Percentiles rank a stretch among this genome's conserved stretches.
Evolutionary conservation across 1,140 invertebrate genomes (phyloP).

Genomic region (Trachelipus rathkii): DNA sequence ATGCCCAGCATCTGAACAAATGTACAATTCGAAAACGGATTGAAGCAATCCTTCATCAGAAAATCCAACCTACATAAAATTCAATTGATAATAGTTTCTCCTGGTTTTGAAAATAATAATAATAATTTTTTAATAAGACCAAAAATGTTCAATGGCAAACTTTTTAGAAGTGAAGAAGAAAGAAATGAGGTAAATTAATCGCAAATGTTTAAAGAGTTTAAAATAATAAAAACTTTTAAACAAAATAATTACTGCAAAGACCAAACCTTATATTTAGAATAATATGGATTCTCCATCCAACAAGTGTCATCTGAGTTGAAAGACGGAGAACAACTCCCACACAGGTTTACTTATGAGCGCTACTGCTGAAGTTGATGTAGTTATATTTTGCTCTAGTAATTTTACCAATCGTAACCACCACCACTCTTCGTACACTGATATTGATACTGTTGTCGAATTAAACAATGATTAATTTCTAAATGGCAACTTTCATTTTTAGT

Average conservation of each 20-base stretch:
- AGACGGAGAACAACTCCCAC: slow-evolving; percentile 39
- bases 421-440: slow-evolving; percentile 46
- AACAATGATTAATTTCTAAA: too few species aligned
- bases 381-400: slow-evolving; percentile 37
- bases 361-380: slow-evolving; percentile 46
- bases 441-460: slow-evolving; percentile 27
- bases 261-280: slow-evolving; percentile 62
- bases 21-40: slow-evolving; percentile 37
- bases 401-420: slow-evolving; percentile 51
- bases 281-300: slow-evolving; percentile 62
- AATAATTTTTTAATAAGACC: not conserved
- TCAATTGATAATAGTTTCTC: too few species aligned
- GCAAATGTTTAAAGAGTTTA: not conserved
- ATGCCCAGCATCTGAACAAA: slow-evolving; percentile 28
- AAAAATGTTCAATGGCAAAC: too few species aligned
- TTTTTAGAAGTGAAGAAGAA: not conserved
- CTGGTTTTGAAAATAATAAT: too few species aligned
- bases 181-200: not conserved
- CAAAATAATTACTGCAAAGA: not conserved
- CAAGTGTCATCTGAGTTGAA: slow-evolving; percentile 59
- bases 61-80: slow-evolving; percentile 41
- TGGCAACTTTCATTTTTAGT: too few species aligned
- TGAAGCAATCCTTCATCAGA: slow-evolving; percentile 37
- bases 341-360: slow-evolving; percentile 42
- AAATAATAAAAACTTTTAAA: not conserved